Conservation (phyloP, 1,140 invertebrate species). For the Anastrepha ludens region DNA sequence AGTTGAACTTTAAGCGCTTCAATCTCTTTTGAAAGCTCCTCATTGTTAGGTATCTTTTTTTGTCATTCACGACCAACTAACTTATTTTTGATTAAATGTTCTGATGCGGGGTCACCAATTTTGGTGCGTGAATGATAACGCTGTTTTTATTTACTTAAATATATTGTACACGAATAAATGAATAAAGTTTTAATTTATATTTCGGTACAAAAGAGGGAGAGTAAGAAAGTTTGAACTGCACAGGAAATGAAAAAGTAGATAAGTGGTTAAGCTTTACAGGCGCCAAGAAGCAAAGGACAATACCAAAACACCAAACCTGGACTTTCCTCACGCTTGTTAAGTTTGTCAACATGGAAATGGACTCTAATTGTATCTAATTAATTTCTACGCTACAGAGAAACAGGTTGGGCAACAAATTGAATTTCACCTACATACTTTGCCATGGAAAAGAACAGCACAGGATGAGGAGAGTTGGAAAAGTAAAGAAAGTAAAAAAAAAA, state of each 20-base stretch:
- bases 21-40: no score
- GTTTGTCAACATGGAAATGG: not conserved
- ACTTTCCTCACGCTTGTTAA: conserved; percentile 26
- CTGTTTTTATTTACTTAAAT: no score
- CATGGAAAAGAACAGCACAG: not conserved
- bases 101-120: no score
- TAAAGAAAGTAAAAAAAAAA: not conserved
- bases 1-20: no score
- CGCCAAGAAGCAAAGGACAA: not conserved
- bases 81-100: no score
- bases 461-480: not conserved
- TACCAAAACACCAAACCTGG: no score
- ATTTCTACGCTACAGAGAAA: not conserved
- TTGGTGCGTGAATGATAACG: no score
- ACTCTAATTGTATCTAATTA: conserved; percentile 17
- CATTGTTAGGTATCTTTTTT: no score
- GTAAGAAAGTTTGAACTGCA: not conserved
- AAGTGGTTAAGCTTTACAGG: not conserved
- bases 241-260: not conserved
- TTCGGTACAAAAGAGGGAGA: not conserved
- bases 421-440: conserved; percentile 7
- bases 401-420: not conserved
- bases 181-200: no score
- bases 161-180: no score
- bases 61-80: no score